Evolutionary conservation across 1,140 invertebrate genomes (phyloP), one percentile per base, ranked within the genome.

Genomic region (Conopomorpha cramerella): DNA sequence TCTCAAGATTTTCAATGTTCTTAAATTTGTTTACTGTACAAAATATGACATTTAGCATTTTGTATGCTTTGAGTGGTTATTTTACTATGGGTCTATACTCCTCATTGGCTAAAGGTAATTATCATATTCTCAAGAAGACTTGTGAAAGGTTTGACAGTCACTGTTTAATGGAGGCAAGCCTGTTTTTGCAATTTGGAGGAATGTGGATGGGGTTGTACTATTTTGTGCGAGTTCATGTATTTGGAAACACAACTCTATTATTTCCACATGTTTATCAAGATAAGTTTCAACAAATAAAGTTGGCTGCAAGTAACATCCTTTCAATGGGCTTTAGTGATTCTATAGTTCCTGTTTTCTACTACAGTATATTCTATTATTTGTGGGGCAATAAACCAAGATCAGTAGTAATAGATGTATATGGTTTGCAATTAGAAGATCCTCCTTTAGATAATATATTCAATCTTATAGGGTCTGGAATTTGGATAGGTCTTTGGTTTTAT

Each of bases 151-250:
- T 52, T 53, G 55, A 64, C 43, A 60, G 62, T 0, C 61, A 67
- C 25, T 78, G 72, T 40, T 45, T 79, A 4, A 46, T 66, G 15
- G 77, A 79, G 40, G 56, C 60, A 38, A 73, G 64, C 41, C 46
- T 79, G 16, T 88, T 86, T 48, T 45, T 90, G 11, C 65, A 87
- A 8, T 66, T 85, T 40, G 81, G 82, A 35, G 88, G 88, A 12
- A 72, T 87, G 26, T 87, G 83, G 79, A 84, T 82, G 38, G 87
- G 87, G 29, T 65, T 86, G 34, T 87, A 84, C 47, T 86, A 84
- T 47, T 89, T 87, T 44, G 45, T 82, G 0, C 82, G 79, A 45
- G 62, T 77, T 3, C 79, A 83, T 43, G 64, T 81, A 32, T 76
- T 78, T 16, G 59, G 67, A 6, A 73, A 80, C 31, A 79, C 80